Evolutionary conservation across 1,140 invertebrate genomes (phyloP), one percentile per base, ranked within the genome.

Genomic region (Papilio xuthus): DNA sequence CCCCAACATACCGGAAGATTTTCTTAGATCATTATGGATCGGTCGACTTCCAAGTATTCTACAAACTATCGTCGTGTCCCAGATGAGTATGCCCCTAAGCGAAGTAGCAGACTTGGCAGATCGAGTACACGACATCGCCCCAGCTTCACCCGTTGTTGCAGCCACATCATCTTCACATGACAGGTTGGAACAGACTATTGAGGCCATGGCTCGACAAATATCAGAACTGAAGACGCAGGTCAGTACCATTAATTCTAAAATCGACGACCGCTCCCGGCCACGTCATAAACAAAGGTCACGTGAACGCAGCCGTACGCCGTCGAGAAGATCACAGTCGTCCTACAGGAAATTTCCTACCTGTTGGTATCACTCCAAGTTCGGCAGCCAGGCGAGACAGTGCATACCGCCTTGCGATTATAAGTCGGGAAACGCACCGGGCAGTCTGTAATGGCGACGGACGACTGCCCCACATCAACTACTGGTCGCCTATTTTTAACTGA

Each of bases 71-170:
- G 26, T 83, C 32, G 81, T 79, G 15, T 74, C 77, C 13, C 79
- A 83, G 70, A 47, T 63, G 41, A 70, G 69, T 44, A 13, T 70
- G 13, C 37, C 77, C 12, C 18, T 82, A 1, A 41, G 78, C 3
- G 71, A 76, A 72, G 10, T 82, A 6, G 81, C 72, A n/a, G 77
- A 82, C 3, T 37, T 82, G 12, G 81, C 81, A 6, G 81, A 82
- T 20, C 71, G 72, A 28, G 67, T 82, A 20, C 74, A 80, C 13
- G 81, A 79, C 50, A 53, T 76, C 20, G 56, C 71, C 18, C 47
- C 60, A 20, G 20, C 76, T 23, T 76, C 79, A 44, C 32, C 32
- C 32, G 32, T 37, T 4, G 32, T 37, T 37, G 32, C 32, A 37
- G 32, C 32, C 32, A 7, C 32, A 37, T 37, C 32, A 37, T 37